Evolutionary conservation across 2,797 vertebrate genomes (phyloP).

Genomic region (Ibycter americanus): DNA sequence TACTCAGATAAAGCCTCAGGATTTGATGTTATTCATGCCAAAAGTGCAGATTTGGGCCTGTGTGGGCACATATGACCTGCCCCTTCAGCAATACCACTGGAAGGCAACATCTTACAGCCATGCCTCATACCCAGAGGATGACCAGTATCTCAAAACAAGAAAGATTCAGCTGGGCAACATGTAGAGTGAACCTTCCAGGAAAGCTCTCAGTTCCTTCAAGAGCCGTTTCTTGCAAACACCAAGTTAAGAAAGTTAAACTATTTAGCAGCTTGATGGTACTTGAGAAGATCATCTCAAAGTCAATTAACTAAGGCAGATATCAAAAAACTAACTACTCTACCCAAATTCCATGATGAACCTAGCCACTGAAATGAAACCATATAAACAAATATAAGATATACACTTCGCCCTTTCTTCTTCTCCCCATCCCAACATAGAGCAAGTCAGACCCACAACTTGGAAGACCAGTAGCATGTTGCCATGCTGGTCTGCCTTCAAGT

Average conservation of each 20-base stretch:
- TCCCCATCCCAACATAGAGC: not conserved
- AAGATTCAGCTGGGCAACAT: not conserved
- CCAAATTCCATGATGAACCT: not conserved
- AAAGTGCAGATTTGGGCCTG: not conserved
- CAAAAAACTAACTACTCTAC: not conserved
- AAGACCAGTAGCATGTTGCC: accelerated
- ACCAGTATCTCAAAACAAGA: not conserved
- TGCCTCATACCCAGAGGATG: not conserved
- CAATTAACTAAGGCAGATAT: not conserved
- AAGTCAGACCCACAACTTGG: not conserved
- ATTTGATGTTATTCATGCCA: not conserved
- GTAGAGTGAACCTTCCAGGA: not conserved
- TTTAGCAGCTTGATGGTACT: not conserved
- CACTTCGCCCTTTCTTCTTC: not conserved
- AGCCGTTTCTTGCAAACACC: not conserved
- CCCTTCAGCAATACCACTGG: not conserved
- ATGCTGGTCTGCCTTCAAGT: not conserved
- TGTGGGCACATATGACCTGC: not conserved
- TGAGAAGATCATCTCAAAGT: not conserved
- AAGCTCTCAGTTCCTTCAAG: not conserved
- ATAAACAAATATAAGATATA: not conserved
- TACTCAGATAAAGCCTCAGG: not conserved
- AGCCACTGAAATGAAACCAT: not conserved
- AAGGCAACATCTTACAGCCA: not conserved
- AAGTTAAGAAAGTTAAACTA: not conserved